Conservation (phyloP, 2,797 vertebrate genomes). For the Darevskia mixta region DNA sequence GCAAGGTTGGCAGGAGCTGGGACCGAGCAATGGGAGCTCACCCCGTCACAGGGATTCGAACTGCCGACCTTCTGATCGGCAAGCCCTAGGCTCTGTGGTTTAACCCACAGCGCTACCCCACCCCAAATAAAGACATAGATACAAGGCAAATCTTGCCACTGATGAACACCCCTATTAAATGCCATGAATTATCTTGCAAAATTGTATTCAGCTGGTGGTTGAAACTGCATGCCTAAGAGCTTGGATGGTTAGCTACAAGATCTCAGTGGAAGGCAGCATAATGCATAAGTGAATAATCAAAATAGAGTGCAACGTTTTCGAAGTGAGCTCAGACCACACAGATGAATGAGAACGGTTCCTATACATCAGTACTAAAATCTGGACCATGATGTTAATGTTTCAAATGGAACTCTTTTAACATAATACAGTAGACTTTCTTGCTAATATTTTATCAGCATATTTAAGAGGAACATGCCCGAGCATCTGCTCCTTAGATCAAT, state of each 20-base stretch:
- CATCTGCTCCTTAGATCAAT: background rate
- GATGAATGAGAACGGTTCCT: background rate
- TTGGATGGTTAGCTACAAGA: background rate
- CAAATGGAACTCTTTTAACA: background rate
- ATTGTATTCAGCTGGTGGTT: background rate
- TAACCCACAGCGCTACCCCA: too few relatives aligned
- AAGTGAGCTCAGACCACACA: background rate
- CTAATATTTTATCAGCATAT: background rate
- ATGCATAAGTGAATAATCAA: background rate
- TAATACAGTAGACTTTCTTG: background rate
- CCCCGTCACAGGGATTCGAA: too few relatives aligned
- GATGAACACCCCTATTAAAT: too few relatives aligned
- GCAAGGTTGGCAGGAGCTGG: too few relatives aligned
- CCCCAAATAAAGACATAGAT: too few relatives aligned
- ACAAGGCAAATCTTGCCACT: too few relatives aligned
- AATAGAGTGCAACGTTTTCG: background rate
- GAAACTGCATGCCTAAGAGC: background rate
- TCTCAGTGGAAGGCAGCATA: background rate
- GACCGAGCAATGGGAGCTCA: too few relatives aligned
- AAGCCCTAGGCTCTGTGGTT: too few relatives aligned
- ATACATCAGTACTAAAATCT: background rate
- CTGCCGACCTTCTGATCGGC: too few relatives aligned
- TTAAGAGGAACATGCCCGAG: background rate
- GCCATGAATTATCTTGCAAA: too few relatives aligned
- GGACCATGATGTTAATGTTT: background rate